Evolutionary conservation across 2,113 vertebrate species (phyloP).

Genomic region (Oncorhynchus mykiss): DNA sequence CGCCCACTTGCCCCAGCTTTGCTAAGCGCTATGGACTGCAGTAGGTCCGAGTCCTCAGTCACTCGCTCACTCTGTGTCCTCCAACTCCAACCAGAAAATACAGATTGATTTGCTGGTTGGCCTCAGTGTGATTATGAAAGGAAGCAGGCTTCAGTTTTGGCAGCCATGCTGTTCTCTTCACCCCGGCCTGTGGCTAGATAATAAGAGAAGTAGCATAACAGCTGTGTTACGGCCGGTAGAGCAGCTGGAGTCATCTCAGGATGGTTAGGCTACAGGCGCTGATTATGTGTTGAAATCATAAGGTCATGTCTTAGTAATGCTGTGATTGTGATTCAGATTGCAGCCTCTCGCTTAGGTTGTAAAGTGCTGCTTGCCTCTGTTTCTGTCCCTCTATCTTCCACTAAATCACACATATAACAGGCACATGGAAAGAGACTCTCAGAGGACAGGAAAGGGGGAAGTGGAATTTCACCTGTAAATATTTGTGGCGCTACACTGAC

Average conservation of each 20-base stretch:
- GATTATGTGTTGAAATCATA: conserved; percentile 2
- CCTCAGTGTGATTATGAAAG: conserved; percentile 22
- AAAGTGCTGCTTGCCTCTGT: neutral
- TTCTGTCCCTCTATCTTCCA: neutral
- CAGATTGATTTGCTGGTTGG: conserved; percentile 10
- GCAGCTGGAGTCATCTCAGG: conserved; percentile 3
- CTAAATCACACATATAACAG: neutral
- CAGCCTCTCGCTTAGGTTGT: neutral
- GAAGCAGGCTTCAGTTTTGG: conserved; percentile 23
- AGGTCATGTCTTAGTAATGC: neutral
- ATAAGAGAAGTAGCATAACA: neutral
- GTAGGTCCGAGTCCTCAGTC: conserved; percentile 15
- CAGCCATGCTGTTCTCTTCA: neutral
- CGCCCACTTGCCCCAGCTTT: neutral
- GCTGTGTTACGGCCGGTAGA: neutral
- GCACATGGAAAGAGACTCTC: neutral
- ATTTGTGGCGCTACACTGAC: neutral
- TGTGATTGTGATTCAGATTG: neutral
- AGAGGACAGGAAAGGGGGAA: neutral
- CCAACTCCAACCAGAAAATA: conserved; percentile 8
- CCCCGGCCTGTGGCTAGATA: neutral
- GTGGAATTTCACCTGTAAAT: neutral
- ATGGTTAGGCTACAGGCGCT: neutral
- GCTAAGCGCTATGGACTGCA: conserved; percentile 13
- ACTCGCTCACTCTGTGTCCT: neutral